These are phyloP conservation scores for Agrochola litura DNA, from an alignment of 2,888 invertebrate genomes.

Conservation along the genomic window DNA sequence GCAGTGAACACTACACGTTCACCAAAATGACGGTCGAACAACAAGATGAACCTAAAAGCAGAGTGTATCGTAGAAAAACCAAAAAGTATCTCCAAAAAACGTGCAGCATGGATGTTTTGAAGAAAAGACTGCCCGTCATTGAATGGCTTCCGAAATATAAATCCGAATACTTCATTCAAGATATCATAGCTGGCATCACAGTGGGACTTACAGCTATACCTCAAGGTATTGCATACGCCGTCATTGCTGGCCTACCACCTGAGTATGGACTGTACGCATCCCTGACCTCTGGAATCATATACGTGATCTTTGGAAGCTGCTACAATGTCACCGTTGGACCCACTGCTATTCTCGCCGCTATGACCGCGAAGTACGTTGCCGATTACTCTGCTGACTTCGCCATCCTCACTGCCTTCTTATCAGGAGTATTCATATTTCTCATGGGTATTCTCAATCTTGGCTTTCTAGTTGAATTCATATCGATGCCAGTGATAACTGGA, in stretches of 20 bases:
- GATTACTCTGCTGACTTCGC: slow-evolving; percentile 93
- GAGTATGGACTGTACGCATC: slow-evolving; percentile 97
- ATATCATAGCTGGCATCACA: slow-evolving; percentile 96
- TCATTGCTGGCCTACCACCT: slow-evolving; percentile 93
- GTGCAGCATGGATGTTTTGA: slow-evolving; percentile 83
- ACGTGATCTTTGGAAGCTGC: slow-evolving; percentile 96
- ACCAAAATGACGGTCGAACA: slow-evolving; percentile 38
- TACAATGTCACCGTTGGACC: slow-evolving; percentile 95
- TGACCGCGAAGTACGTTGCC: slow-evolving; percentile 93
- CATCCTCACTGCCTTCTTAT: slow-evolving; percentile 93
- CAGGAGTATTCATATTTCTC: slow-evolving; percentile 93
- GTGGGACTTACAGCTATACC: slow-evolving; percentile 95
- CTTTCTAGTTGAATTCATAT: slow-evolving; percentile 96
- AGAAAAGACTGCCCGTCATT: slow-evolving; percentile 92
- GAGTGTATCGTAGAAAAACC: slow-evolving; percentile 64
- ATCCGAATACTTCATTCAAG: slow-evolving; percentile 92
- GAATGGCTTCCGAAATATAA: slow-evolving; percentile 94
- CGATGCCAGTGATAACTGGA: slow-evolving; percentile 95
- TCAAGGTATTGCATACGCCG: slow-evolving; percentile 95
- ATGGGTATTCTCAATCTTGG: slow-evolving; percentile 95
- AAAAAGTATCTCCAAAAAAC: slow-evolving; percentile 75
- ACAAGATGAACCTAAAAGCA: slow-evolving; percentile 55
- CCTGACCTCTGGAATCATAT: slow-evolving; percentile 97
- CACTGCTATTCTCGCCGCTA: slow-evolving; percentile 96
- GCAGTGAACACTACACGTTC: slow-evolving; percentile 39